These are phyloP conservation scores for Leptinotarsa rubiginosa DNA, from an alignment of 2,888 invertebrate genomes.

Conservation along the genomic window DNA sequence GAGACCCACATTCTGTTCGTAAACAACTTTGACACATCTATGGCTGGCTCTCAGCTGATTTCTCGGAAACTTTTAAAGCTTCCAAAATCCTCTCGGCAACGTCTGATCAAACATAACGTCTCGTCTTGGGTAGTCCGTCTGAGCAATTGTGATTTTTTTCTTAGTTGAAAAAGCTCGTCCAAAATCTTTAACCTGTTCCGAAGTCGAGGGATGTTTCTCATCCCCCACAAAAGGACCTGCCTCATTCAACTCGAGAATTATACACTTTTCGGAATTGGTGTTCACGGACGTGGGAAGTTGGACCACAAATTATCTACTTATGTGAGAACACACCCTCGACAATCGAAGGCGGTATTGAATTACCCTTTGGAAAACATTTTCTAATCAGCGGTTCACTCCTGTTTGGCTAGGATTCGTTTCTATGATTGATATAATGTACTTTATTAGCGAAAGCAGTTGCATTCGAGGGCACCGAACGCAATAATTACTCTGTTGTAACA, in stretches of 20 bases:
- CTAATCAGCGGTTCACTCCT: neutral
- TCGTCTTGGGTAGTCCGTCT: constrained; percentile 25
- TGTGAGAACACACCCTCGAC: constrained; percentile 1
- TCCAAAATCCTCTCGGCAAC: constrained; percentile 23
- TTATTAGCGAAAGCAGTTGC: neutral
- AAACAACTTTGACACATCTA: constrained; percentile 28
- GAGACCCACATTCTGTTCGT: constrained; percentile 13
- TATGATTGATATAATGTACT: neutral
- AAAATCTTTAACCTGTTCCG: constrained; percentile 24
- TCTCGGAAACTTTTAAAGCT: constrained; percentile 28
- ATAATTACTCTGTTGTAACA: neutral
- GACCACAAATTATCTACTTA: constrained; percentile 18
- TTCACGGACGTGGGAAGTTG: constrained; percentile 17
- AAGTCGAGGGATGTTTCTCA: constrained; percentile 21
- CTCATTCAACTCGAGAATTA: constrained; percentile 20
- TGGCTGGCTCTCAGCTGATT: constrained; percentile 27
- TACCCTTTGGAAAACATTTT: constrained; percentile 4
- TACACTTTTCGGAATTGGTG: constrained; percentile 24
- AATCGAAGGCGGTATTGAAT: neutral
- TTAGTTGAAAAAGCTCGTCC: constrained; percentile 21
- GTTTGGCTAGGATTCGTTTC: neutral
- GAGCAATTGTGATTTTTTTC: constrained; percentile 25
- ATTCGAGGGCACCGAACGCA: neutral
- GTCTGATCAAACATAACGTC: constrained; percentile 24
- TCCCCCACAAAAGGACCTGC: constrained; percentile 21